Base-by-base conservation (phyloP, 64 coral and sea anemone genomes). In the Trachythela sp. region DNA sequence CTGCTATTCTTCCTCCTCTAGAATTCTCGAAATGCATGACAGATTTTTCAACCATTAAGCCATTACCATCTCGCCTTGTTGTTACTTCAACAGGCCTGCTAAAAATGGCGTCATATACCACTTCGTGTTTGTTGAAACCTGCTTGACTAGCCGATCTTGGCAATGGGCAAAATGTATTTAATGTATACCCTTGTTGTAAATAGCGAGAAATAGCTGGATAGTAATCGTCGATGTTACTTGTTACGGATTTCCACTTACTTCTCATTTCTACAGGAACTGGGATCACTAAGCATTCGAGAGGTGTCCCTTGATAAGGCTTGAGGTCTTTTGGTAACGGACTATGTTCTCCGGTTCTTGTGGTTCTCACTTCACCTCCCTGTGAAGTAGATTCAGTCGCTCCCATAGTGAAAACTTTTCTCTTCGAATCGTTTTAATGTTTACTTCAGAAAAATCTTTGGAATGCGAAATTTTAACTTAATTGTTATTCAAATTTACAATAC, bases 71-170 rank as follows among this genome's bases (percentile, higher is more conserved):
- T 38, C 10, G 4, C 5, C 30, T 4, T 31, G 20, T 4, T 22
- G 59, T 22, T 68, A 31, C 5, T 6, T 14, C 83, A 86, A 43
- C 84, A 70, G 90, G 91, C 90, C 52, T 95, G 15, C 76, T 85
- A 48, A 92, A 95, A 54, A 95, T 87, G 13, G 87, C 94, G 56
- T 95, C 87, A 95, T 84, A 95, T 35, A 86, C 35, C 50, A 92
- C 83, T 26, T 40, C 15, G 17, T 89, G 71, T 35, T 86, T 68
- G 2, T 11, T 51, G 50, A 95, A 92, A 4, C 94, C 94, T 48
- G 87, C 36, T 49, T 83, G 51, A 49, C 37, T 58, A 9, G 30
- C 59, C 13, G 60, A 90, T 20, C 86, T 83, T 40, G 94, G 94
- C 9, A 95, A 83, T 51, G 87, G 36, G 50, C 92, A 95, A 89